Base-by-base conservation (phyloP, 37 sponge, comb jelly and placozoan species). In the Spongia lamella region DNA sequence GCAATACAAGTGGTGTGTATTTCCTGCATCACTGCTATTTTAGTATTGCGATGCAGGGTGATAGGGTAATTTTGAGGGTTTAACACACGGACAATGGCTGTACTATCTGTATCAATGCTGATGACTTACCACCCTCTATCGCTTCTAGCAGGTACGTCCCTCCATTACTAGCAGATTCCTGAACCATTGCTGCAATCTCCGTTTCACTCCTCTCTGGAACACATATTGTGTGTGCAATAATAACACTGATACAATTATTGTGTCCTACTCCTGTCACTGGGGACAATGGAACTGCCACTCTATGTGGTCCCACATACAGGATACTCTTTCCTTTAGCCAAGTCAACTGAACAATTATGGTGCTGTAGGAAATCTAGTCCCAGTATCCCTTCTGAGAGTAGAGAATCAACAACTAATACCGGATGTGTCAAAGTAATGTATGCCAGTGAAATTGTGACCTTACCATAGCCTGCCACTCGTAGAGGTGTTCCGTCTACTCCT, bases 401-500 rank as follows among this genome's bases (percentile, higher is more conserved):
- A 27, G 24, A 4, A 57, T 16, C 13, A 57, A 7, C 59, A 57
- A 57, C 59, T 57, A 57, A 7, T 16, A 57, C 59, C 6, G 59
- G 14, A 6, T 27, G 27, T 7, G 24, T 7, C 4, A 57, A 57
- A 11, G 4, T 57, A 27, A 7, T 26, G 13, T 26, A 5, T 15
- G 27, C 14, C 6, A 57, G 13, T 7, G 13, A 57, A 6, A 57
- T 7, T 16, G 6, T 26, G 7, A 26, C 14, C 24, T 21, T 57
- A 21, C 27, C 6, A 16, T 15, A 16, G 7, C 59, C 59, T 15
- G 6, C 6, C 6, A 57, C 59, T 21, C 6, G 5, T 26, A 57
- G 59, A 7, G 59, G 59, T 5, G 59, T 57, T 15, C 59, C 59
- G 24, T 57, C 59, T 7, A 11, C 59, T 57, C 59, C 59, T 6